A percentile compares a stretch with the other conserved stretches of the same genome.
phyloP scores from a whole-genome alignment of 2,113 vertebrate species.

The Aegypius monachus region DNA sequence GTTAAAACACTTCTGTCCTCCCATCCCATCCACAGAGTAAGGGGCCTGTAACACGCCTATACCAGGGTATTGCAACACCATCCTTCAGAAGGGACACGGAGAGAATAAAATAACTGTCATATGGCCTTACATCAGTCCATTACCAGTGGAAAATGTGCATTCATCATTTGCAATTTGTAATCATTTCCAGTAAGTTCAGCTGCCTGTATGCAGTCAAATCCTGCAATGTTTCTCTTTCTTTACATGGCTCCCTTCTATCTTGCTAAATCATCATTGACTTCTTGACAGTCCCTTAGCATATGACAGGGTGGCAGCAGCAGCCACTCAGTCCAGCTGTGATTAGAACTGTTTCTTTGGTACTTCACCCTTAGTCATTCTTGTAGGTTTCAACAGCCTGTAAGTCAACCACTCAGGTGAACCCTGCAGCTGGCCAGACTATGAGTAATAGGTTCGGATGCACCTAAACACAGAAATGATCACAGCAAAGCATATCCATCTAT shows the following conservation, averaged over 20 bases:
- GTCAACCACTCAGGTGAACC: neutral
- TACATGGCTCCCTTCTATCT: neutral
- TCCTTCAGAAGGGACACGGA: neutral
- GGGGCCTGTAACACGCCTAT: neutral
- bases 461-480: neutral
- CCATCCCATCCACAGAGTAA: neutral
- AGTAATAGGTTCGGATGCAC: neutral
- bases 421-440: neutral
- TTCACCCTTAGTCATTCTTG: neutral
- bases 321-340: neutral
- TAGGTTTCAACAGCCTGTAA: neutral
- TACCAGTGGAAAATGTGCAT: neutral
- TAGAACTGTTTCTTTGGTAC: neutral
- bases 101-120: neutral
- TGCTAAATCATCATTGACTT: neutral
- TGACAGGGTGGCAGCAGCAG: neutral
- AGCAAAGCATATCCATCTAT: neutral
- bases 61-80: neutral
- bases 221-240: neutral
- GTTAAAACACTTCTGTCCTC: neutral
- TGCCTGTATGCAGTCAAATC: neutral
- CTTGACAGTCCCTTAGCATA: neutral
- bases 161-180: neutral
- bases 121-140: neutral
- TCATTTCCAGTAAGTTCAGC: neutral